Evolutionary conservation across 2,797 vertebrate species (phyloP).

Genomic region (Coreius guichenoti): DNA sequence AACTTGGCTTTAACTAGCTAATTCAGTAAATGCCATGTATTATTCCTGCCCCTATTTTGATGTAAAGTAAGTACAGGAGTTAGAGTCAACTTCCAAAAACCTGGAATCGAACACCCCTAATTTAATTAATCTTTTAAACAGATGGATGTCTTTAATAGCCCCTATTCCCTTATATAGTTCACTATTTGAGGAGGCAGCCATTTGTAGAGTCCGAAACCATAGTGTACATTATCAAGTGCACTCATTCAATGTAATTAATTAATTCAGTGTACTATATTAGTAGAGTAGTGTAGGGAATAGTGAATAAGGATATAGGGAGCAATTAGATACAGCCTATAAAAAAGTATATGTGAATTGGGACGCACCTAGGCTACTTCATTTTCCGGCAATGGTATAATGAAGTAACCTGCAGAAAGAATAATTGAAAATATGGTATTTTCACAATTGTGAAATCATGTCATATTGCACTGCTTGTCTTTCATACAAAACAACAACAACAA

Average conservation of each 20-base stretch:
- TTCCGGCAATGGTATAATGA: neutral
- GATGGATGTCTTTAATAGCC: neutral
- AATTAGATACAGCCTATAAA: neutral
- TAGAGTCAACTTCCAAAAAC: no score
- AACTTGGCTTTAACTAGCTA: no score
- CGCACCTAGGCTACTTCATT: neutral
- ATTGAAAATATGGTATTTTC: neutral
- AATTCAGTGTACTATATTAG: neutral
- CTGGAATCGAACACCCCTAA: no score
- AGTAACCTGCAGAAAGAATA: neutral
- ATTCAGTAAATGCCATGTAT: no score
- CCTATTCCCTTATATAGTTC: neutral
- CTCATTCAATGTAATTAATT: neutral
- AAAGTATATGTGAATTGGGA: neutral
- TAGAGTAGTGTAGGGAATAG: no score
- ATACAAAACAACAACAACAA: slow-evolving; percentile 1
- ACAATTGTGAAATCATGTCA: neutral
- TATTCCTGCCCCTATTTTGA: no score
- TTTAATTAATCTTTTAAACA: neutral
- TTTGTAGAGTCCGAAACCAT: neutral
- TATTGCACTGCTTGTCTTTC: neutral
- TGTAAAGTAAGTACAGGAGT: no score
- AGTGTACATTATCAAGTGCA: neutral
- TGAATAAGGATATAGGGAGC: neutral
- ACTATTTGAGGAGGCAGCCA: neutral